A percentile compares a stretch with the other conserved stretches of the same genome.
These are phyloP conservation scores for Herpailurus yagouaroundi DNA, from an alignment of 2,113 vertebrate species.

Conservation along the genomic window DNA sequence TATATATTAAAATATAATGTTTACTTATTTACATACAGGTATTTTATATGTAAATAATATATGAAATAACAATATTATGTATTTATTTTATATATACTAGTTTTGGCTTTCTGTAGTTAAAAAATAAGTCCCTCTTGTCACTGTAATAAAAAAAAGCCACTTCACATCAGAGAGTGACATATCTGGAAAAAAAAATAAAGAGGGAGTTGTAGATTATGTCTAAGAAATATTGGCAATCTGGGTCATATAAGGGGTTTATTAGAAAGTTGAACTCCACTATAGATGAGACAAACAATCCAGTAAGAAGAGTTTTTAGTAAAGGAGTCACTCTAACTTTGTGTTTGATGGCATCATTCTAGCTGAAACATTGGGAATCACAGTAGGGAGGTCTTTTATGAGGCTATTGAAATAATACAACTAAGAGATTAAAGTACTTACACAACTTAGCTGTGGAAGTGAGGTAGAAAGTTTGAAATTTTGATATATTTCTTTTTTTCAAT, in stretches of 20 bases:
- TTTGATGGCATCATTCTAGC: neutral
- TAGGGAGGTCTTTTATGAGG: neutral
- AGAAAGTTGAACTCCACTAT: neutral
- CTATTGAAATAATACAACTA: neutral
- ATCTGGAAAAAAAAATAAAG: neutral
- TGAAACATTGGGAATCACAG: neutral
- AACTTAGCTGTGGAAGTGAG: neutral
- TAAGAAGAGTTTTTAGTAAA: neutral
- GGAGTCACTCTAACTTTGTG: neutral
- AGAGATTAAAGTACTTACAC: neutral
- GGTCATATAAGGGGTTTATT: neutral
- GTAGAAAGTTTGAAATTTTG: neutral
- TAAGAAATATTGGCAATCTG: neutral
- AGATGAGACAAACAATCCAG: too few relatives aligned
- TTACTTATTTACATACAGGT: neutral
- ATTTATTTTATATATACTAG: neutral
- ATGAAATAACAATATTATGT: neutral
- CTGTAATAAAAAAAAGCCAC: neutral
- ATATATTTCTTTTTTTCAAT: neutral
- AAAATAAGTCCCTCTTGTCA: neutral
- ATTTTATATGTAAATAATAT: neutral
- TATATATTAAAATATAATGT: neutral
- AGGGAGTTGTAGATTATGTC: neutral
- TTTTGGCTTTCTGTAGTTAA: neutral
- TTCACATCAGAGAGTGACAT: neutral